Conservation (phyloP, 2,888 invertebrate species). For the Drosophila hamatofila region DNA sequence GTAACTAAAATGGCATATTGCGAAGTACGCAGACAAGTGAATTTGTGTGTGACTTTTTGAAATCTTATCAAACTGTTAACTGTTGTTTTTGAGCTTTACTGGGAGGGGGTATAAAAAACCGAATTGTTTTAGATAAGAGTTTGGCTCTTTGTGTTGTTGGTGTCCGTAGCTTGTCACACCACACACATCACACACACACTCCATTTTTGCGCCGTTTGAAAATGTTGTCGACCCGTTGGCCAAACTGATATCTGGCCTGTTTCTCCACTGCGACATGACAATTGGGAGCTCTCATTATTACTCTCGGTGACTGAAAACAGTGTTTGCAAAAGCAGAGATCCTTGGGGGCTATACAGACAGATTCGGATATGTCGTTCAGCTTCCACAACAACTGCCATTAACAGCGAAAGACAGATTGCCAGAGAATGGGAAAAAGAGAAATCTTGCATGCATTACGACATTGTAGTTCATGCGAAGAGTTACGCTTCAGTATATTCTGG, state of each 20-base stretch:
- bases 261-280: slow-evolving; percentile 39
- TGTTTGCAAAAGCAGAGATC: slow-evolving; percentile 7
- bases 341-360: slow-evolving; percentile 4
- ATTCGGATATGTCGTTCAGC: slow-evolving; percentile 8
- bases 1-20: slow-evolving; percentile 44
- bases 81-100: slow-evolving; percentile 75
- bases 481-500: slow-evolving; percentile 17
- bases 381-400: background rate
- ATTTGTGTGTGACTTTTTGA: slow-evolving; percentile 53
- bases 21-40: slow-evolving; percentile 55
- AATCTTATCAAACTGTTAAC: slow-evolving; percentile 71
- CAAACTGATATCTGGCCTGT: slow-evolving; percentile 40
- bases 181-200: slow-evolving; percentile 13
- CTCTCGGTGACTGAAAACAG: slow-evolving; percentile 4
- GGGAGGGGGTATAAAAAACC: slow-evolving; percentile 29
- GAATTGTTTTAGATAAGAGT: slow-evolving; percentile 60
- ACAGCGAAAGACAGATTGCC: slow-evolving; percentile 4
- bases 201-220: slow-evolving; percentile 40
- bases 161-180: slow-evolving; percentile 31
- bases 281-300: slow-evolving; percentile 13
- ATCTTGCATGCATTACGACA: slow-evolving; percentile 8
- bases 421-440: background rate
- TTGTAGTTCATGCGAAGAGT: slow-evolving; percentile 16
- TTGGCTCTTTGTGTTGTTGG: slow-evolving; percentile 48
- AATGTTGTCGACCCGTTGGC: slow-evolving; percentile 32